Conservation (phyloP, 2,113 vertebrate genomes). For the Indri indri region DNA sequence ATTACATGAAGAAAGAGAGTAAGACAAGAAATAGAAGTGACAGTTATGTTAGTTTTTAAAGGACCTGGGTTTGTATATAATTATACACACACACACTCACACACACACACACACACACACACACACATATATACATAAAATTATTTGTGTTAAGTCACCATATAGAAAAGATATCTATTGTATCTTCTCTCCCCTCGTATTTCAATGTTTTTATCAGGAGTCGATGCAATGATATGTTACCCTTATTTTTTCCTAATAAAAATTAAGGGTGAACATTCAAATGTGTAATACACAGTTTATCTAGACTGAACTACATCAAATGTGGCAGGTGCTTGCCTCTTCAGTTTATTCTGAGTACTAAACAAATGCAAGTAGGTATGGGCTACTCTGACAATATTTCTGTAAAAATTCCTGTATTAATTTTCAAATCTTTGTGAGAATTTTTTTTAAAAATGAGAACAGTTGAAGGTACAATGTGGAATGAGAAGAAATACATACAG, state of each 20-base stretch:
- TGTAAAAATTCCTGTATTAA: not conserved
- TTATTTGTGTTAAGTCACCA: not conserved
- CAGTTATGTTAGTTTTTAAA: not conserved
- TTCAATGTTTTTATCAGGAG: not conserved
- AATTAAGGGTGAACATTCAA: not conserved
- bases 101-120: no score
- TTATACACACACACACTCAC: no score
- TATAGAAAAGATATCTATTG: not conserved
- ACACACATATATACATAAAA: no score
- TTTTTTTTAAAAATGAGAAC: not conserved
- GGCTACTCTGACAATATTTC: not conserved
- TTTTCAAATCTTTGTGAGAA: not conserved
- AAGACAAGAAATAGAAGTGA: not conserved
- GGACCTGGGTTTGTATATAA: rapidly evolving
- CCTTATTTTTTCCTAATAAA: not conserved
- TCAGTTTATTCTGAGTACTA: not conserved
- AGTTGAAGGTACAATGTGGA: not conserved
- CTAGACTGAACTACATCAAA: not conserved
- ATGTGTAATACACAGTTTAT: not conserved
- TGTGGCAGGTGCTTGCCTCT: not conserved
- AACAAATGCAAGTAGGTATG: not conserved
- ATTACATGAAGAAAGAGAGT: not conserved
- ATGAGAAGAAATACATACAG: not conserved
- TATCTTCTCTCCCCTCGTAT: not conserved
- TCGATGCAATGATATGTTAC: not conserved